Evolutionary conservation across 2,113 vertebrate genomes (phyloP).

Genomic region (Tautogolabrus adspersus): DNA sequence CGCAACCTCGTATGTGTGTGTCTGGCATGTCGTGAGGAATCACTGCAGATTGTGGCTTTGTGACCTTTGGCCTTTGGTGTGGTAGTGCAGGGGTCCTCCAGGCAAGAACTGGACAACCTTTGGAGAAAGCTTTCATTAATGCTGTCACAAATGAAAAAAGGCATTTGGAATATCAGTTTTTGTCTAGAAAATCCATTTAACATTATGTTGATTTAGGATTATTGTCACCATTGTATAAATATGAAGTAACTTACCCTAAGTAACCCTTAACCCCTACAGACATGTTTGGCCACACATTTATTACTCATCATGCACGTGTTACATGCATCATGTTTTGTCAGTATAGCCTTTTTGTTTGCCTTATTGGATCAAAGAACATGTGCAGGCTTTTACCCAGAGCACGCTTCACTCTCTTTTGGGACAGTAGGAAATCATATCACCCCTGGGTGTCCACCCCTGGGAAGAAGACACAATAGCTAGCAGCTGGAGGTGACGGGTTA

Average conservation of each 20-base stretch:
- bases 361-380: neutral
- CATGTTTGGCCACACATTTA: too few relatives aligned
- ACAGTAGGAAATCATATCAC: constrained; percentile 27
- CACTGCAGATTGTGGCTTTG: constrained; percentile 60
- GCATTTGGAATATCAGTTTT: neutral
- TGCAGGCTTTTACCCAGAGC: constrained; percentile 12
- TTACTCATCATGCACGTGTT: too few relatives aligned
- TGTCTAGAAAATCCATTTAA: neutral
- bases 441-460: constrained; percentile 63
- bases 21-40: constrained; percentile 17
- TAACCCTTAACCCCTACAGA: too few relatives aligned
- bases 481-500: constrained; percentile 75
- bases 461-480: constrained; percentile 67
- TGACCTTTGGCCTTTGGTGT: constrained; percentile 68
- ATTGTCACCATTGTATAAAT: too few relatives aligned
- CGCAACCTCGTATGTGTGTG: constrained; percentile 26
- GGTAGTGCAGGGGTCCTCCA: constrained; percentile 23
- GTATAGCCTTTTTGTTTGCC: neutral
- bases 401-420: constrained; percentile 13
- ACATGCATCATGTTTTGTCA: neutral
- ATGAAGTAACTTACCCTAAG: too few relatives aligned
- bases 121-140: neutral
- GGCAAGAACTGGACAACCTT: constrained; percentile 28
- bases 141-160: neutral
- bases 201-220: neutral